Conservation (phyloP, 2,113 vertebrate species). For the Rhipidura dahli region DNA sequence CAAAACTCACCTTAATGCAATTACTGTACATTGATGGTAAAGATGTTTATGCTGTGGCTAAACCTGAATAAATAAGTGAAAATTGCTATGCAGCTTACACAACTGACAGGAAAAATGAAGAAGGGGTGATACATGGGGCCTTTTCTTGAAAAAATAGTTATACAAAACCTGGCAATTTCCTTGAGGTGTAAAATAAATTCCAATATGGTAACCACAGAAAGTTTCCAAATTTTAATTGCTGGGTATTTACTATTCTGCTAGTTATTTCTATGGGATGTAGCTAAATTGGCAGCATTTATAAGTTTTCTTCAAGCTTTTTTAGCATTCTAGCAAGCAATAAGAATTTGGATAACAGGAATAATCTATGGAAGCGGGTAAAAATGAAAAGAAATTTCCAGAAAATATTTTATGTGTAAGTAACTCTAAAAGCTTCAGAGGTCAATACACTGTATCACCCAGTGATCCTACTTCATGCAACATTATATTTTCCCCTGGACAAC, state of each 20-base stretch:
- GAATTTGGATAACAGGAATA: not conserved
- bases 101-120: conserved; percentile 17
- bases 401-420: not conserved
- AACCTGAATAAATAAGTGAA: conserved; percentile 43
- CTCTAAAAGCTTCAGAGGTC: not conserved
- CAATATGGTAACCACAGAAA: not conserved
- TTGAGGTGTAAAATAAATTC: not conserved
- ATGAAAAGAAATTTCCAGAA: not conserved
- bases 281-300: not conserved
- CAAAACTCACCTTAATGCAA: conserved; percentile 27
- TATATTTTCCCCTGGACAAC: not conserved
- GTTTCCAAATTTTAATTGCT: not conserved
- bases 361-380: not conserved
- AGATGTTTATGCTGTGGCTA: conserved; percentile 31
- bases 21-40: conserved; percentile 32
- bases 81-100: not conserved
- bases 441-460: not conserved
- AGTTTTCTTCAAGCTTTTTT: not conserved
- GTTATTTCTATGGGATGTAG: not conserved
- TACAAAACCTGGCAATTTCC: not conserved
- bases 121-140: conserved; percentile 1
- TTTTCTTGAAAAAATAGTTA: not conserved
- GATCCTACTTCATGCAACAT: not conserved
- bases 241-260: not conserved
- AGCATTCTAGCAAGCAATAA: not conserved